Conservation (phyloP, 2,888 invertebrate genomes). For the Hanleya hanleyi region DNA sequence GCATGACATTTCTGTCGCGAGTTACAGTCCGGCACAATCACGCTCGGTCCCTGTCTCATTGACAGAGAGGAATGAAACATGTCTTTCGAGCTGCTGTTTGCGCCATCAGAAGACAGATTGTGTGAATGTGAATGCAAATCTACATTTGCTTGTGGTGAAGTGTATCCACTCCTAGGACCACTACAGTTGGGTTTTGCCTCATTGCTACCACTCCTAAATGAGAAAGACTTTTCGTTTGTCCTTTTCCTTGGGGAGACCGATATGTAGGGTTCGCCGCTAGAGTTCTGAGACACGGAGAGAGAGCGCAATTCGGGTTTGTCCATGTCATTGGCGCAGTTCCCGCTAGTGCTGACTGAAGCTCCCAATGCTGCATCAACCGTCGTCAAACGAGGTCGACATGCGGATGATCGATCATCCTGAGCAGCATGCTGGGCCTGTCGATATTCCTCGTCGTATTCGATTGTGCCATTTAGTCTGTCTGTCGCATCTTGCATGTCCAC, state of each 20-base stretch:
- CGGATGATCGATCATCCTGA: neutral
- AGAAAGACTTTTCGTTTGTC: no score
- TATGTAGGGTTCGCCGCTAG: neutral
- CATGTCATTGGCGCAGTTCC: neutral
- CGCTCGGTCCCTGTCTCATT: no score
- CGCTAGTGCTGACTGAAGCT: neutral
- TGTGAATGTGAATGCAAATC: no score
- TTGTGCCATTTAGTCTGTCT: conserved; percentile 47
- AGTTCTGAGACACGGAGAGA: no score
- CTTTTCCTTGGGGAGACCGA: neutral
- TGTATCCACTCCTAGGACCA: neutral
- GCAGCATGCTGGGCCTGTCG: conserved; percentile 39
- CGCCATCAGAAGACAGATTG: no score
- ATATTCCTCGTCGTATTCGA: conserved; percentile 50
- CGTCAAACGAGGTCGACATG: neutral
- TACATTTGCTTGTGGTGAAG: no score
- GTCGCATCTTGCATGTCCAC: conserved; percentile 37
- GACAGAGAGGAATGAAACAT: neutral
- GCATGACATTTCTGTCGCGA: no score
- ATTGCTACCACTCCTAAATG: neutral
- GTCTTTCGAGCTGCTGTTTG: no score
- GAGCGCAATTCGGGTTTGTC: no score
- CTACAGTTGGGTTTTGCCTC: neutral
- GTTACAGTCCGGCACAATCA: neutral
- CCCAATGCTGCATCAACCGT: neutral